These are phyloP conservation scores for Paramormyrops hopkinsi DNA, from an alignment of 2,797 vertebrate genomes.

Conservation along the genomic window DNA sequence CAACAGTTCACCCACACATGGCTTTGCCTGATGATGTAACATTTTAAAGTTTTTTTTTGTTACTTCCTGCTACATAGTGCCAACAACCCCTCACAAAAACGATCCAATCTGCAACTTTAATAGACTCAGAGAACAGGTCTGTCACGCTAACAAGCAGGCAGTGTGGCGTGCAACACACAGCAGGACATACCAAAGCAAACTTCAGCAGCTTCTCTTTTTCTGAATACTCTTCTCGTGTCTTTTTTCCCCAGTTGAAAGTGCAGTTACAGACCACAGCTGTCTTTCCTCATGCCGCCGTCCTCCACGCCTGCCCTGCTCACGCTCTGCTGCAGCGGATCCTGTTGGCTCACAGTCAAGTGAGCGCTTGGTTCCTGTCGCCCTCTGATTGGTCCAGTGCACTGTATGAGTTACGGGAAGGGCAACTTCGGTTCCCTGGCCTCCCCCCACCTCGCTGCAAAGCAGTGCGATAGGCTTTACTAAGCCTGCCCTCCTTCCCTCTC, in stretches of 20 bases:
- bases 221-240: neutral
- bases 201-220: neutral
- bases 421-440: conserved; percentile 2
- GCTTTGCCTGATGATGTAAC: neutral
- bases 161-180: neutral
- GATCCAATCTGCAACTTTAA: neutral
- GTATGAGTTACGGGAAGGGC: conserved; percentile 21
- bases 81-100: neutral
- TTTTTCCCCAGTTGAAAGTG: neutral
- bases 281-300: neutral
- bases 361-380: conserved; percentile 9
- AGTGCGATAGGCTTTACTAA: neutral
- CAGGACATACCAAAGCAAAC: conserved; percentile 5
- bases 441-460: conserved; percentile 16
- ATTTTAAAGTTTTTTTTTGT: neutral
- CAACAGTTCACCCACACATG: neutral
- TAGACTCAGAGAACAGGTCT: neutral
- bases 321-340: neutral
- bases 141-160: neutral
- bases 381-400: conserved; percentile 25
- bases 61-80: conserved; percentile 21
- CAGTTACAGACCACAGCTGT: neutral
- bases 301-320: neutral
- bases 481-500: neutral
- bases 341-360: conserved; percentile 17